Base-by-base conservation (phyloP, 2,113 vertebrate species). In the Toxotes chatareus region DNA sequence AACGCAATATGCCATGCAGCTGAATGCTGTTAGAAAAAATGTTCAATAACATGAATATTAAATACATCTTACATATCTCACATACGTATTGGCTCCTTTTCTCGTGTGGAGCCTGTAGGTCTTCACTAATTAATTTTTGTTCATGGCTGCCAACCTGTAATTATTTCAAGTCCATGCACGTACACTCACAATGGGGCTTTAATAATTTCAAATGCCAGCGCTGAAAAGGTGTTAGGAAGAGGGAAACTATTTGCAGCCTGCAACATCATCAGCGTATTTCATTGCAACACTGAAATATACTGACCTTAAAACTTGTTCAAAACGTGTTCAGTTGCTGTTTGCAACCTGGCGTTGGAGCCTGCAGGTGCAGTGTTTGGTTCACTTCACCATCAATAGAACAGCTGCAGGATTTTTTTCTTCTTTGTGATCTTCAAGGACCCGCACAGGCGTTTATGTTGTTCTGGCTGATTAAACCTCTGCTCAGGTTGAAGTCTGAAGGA, bases 41-140 rank as follows among this genome's bases (percentile, higher is more conserved):
- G 34, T 75, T 79, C 64, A 21, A 21, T 69, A 80, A 60, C 72
- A 66, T 1, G 8, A 76, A 53, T 21, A 55, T 68, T 23, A 36
- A 80, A 73, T 44, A 53, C 49, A 80, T 83, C 57, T 69, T 32
- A 46, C 36, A 49, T 61, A 57, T 27, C 27, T 27, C 27, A 27
- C 27, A 27, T 27, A 27, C 27, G 32, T 4, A 70, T 69, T 21
- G 56, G 32, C 67, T 31, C 19, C 31, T 44, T 70, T 56, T 53
- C 6, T 9, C 51, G 44, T 55, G 63, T 23, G 21, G 31, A 16
- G 16, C 44, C n/a, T 65, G 46, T 42, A 51, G 47, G 62, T 73
- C 38, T 63, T 72, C 70, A 34, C n/a, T 63, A 70, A 77, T 85
- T 77, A 36, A 80, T 73, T 69, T 65, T 3, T 4, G 70, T 63